Conservation (phyloP, 1,140 invertebrate species). For the Lucilia cuprina region DNA sequence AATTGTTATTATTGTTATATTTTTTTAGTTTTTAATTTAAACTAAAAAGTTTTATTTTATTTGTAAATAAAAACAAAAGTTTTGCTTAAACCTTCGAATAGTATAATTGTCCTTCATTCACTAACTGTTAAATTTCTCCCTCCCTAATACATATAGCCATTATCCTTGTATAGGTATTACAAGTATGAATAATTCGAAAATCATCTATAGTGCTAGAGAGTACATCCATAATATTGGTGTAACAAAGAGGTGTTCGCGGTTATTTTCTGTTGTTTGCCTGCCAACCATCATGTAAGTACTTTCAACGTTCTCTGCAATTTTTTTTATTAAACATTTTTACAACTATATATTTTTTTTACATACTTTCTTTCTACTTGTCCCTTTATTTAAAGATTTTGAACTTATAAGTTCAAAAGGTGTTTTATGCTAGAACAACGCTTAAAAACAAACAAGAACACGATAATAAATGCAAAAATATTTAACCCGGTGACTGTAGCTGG, state of each 20-base stretch:
- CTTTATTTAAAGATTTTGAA: not conserved
- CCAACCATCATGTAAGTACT: not conserved
- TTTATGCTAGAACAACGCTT: not conserved
- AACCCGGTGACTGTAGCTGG: constrained; percentile 1
- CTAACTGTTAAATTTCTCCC: too few species aligned
- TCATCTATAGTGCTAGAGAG: not conserved
- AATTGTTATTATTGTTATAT: too few species aligned
- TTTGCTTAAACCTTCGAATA: too few species aligned
- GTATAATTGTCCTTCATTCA: too few species aligned
- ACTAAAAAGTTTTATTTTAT: too few species aligned
- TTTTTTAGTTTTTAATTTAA: too few species aligned
- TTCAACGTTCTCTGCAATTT: not conserved
- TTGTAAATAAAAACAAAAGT: too few species aligned
- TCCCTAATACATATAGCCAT: too few species aligned
- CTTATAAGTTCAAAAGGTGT: constrained; percentile 23
- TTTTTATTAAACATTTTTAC: not conserved
- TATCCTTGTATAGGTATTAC: too few species aligned
- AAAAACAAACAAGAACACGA: constrained; percentile 29
- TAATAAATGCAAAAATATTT: constrained; percentile 25
- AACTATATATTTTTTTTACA: not conserved
- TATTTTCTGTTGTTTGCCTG: not conserved
- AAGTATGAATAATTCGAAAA: too few species aligned
- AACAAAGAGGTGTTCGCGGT: not conserved
- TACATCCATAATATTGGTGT: not conserved
- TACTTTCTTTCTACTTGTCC: too few species aligned